A percentile compares a stretch with the other conserved stretches of the same genome.
phyloP scores from a whole-genome alignment of 2,888 invertebrate species.

The Cordylochernes scorpioides region DNA sequence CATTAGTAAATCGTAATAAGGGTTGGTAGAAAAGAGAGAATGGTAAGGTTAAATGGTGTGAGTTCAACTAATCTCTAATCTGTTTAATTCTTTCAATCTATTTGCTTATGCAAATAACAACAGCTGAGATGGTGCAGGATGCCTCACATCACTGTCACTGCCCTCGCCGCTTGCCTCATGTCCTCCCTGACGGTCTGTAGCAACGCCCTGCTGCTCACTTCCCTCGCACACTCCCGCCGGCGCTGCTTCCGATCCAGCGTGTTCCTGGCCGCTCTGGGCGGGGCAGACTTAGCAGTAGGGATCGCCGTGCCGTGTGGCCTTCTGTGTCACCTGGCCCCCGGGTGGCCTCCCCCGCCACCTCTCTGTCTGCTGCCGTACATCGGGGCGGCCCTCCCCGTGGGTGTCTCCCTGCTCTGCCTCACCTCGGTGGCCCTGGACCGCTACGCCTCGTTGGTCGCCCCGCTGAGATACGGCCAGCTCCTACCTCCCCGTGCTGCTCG shows the following conservation, averaged over 20 bases:
- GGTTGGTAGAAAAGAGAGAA: too few relatives aligned
- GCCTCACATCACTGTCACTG: too few relatives aligned
- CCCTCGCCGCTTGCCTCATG: constrained; percentile 5
- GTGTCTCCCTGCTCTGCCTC: constrained; percentile 32
- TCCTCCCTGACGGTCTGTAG: constrained; percentile 31
- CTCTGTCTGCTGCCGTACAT: constrained; percentile 32
- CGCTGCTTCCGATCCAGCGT: constrained; percentile 35
- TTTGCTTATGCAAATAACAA: too few relatives aligned
- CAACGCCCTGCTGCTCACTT: constrained; percentile 31
- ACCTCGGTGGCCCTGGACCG: constrained; percentile 35
- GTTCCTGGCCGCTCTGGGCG: constrained; percentile 32
- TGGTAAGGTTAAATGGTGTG: too few relatives aligned
- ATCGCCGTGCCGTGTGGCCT: constrained; percentile 33
- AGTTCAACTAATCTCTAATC: too few relatives aligned
- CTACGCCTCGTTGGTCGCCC: constrained; percentile 33
- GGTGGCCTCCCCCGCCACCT: constrained; percentile 16
- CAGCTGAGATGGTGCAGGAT: too few relatives aligned
- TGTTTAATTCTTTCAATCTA: too few relatives aligned
- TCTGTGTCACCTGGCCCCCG: constrained; percentile 28
- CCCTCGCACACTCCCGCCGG: constrained; percentile 33
- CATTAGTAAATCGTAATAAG: too few relatives aligned
- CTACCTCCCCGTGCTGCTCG: constrained; percentile 34
- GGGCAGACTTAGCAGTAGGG: constrained; percentile 33
- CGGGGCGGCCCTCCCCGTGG: constrained; percentile 30
- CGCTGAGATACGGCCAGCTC: constrained; percentile 33